These are phyloP conservation scores for Acromyrmex echinatior DNA, from an alignment of 1,140 invertebrate species.

Conservation along the genomic window DNA sequence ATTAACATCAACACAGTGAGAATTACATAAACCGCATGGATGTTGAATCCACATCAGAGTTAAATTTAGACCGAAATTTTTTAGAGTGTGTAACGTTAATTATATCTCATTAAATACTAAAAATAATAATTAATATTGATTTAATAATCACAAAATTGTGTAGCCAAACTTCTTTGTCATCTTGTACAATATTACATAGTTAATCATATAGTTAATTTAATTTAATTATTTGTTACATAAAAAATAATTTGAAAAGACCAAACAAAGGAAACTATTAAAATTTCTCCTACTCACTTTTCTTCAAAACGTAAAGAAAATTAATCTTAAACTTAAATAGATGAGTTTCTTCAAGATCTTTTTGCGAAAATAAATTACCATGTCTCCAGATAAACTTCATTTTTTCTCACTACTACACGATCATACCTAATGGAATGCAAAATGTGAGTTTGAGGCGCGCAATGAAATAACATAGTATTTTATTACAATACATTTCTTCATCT, in stretches of 20 bases:
- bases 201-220: background rate
- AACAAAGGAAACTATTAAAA: background rate
- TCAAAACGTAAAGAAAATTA: background rate
- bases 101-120: no score
- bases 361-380: background rate
- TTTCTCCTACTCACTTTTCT: background rate
- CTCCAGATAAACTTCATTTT: background rate
- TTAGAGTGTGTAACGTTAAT: no score
- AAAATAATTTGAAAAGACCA: background rate
- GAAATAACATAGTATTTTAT: background rate
- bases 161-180: no score
- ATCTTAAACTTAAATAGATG: background rate
- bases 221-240: background rate
- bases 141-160: no score
- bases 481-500: background rate
- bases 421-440: background rate
- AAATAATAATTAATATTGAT: no score
- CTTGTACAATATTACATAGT: background rate
- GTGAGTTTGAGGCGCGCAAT: background rate
- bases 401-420: background rate
- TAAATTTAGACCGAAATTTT: no score
- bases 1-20: no score
- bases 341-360: background rate
- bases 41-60: no score
- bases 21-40: no score